Percentiles rank a stretch among this genome's conserved stretches.
Evolutionary conservation across 2,888 invertebrate genomes (phyloP).

Genomic region (Crocallis elinguaria): DNA sequence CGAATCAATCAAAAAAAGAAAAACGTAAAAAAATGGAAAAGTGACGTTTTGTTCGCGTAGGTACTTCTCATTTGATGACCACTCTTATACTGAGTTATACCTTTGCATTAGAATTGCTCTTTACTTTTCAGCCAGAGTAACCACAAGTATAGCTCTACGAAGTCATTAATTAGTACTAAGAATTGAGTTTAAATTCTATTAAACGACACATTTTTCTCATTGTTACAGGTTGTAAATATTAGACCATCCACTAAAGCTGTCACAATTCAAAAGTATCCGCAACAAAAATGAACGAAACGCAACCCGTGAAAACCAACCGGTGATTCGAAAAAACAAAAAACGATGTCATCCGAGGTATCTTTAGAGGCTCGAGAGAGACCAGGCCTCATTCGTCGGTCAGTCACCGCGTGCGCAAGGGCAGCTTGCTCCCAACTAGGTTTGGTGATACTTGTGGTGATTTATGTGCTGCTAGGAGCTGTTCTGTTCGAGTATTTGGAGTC

Average conservation of each 20-base stretch:
- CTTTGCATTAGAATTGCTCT: too few relatives aligned
- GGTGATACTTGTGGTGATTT: slow-evolving; percentile 89
- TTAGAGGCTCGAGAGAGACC: slow-evolving; percentile 72
- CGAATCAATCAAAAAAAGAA: too few relatives aligned
- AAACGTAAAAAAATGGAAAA: too few relatives aligned
- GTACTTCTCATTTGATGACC: too few relatives aligned
- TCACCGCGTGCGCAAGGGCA: slow-evolving; percentile 78
- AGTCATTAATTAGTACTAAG: too few relatives aligned
- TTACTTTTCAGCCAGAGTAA: too few relatives aligned
- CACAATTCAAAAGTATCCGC: background rate
- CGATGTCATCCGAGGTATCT: slow-evolving; percentile 79
- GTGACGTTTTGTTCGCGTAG: too few relatives aligned
- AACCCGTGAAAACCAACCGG: slow-evolving; percentile 28
- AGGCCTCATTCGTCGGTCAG: slow-evolving; percentile 60
- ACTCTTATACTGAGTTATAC: too few relatives aligned
- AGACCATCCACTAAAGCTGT: background rate
- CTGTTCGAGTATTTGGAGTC: slow-evolving; percentile 91
- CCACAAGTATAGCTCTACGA: too few relatives aligned
- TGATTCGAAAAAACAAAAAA: slow-evolving; percentile 30
- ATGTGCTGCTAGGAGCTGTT: slow-evolving; percentile 90
- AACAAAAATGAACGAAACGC: slow-evolving; percentile 15
- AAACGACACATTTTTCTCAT: slow-evolving; percentile 9
- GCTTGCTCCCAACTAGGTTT: slow-evolving; percentile 89
- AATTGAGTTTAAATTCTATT: slow-evolving; percentile 10
- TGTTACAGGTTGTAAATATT: slow-evolving; percentile 18